Conservation (phyloP, 64 coral and sea anemone genomes). For the Orbicella faveolata region DNA sequence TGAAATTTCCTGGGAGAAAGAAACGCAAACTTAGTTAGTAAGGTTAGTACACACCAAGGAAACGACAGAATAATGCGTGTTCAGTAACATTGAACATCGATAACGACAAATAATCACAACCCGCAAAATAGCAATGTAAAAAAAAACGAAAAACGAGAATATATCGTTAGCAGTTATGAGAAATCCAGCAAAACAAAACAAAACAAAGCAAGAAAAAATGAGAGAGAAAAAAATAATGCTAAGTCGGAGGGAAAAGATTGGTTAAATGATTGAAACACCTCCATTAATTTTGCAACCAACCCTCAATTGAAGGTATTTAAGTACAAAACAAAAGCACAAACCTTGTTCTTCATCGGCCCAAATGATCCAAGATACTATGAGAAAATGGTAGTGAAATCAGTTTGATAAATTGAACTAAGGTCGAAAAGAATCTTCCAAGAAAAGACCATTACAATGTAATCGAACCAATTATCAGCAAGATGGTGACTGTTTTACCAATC, state of each 20-base stretch:
- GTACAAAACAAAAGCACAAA: background rate
- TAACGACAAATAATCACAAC: background rate
- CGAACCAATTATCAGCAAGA: background rate
- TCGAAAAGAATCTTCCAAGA: background rate
- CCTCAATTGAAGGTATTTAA: too few species aligned
- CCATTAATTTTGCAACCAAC: too few species aligned
- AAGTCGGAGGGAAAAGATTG: too few species aligned
- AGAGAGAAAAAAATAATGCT: too few species aligned
- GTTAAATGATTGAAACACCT: too few species aligned
- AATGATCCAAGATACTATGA: constrained; percentile 59
- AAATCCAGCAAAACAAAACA: too few species aligned
- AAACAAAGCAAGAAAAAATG: too few species aligned
- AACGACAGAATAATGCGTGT: too few species aligned
- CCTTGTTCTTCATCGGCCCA: constrained; percentile 74
- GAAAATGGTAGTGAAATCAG: background rate
- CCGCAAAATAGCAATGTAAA: too few species aligned
- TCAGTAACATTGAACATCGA: background rate
- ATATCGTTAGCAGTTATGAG: background rate
- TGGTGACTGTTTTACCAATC: background rate
- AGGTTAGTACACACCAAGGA: background rate
- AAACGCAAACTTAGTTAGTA: background rate
- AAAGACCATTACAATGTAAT: background rate
- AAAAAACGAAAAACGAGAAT: background rate
- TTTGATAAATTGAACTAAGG: background rate
- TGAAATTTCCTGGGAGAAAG: constrained; percentile 35